A percentile compares a stretch with the other conserved stretches of the same genome.
phyloP scores from a whole-genome alignment of 2,797 vertebrate species.

The Rhincodon typus region DNA sequence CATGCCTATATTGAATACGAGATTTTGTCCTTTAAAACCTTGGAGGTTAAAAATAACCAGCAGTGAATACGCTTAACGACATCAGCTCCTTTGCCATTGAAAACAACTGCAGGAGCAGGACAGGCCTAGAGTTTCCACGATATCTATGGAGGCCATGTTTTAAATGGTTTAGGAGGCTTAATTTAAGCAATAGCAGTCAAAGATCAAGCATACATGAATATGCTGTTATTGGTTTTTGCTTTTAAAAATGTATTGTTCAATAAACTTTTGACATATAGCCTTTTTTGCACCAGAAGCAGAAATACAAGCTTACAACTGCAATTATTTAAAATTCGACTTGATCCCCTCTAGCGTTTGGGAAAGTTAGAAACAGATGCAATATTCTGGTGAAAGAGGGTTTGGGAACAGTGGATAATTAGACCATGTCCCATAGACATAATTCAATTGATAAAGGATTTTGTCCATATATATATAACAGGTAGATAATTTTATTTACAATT shows the following conservation, averaged over 20 bases:
- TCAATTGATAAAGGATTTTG: background rate
- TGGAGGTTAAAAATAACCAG: conserved; percentile 15
- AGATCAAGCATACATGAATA: conserved; percentile 7
- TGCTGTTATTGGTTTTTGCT: background rate
- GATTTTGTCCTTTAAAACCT: background rate
- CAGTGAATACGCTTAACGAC: background rate
- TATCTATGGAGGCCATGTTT: background rate
- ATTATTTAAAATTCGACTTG: background rate
- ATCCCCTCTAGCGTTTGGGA: background rate
- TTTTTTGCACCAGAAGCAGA: background rate
- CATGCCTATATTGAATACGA: background rate
- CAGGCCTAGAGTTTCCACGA: background rate
- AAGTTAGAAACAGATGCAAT: background rate
- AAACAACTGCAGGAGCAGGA: background rate
- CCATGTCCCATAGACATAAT: background rate
- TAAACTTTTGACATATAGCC: background rate
- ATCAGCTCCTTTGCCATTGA: background rate
- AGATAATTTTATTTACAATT: background rate
- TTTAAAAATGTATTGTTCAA: background rate
- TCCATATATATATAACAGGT: background rate
- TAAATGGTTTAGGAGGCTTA: background rate
- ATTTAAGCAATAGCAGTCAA: conserved; percentile 17
- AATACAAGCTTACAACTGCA: background rate
- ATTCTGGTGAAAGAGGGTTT: background rate
- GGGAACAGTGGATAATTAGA: background rate